Base-by-base conservation (phyloP, 2,797 vertebrate species). In the Botia almorhae region DNA sequence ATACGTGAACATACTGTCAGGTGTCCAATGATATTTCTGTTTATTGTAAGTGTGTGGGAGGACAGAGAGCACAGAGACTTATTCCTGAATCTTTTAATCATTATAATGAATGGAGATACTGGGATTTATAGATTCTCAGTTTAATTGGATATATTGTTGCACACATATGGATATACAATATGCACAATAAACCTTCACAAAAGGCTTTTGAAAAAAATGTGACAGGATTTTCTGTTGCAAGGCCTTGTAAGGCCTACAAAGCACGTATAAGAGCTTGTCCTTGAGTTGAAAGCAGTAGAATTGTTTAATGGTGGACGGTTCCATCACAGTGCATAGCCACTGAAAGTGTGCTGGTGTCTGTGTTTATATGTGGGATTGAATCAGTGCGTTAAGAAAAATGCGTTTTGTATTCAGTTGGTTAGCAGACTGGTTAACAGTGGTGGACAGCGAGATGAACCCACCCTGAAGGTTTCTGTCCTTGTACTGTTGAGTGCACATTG, bases 231-330 rank as follows among this genome's bases (percentile, higher is more conserved):
- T 65, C 17, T 43, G 43, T 39, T 4, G 55, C 17, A 12, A 19
- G 78, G 77, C 72, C 61, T 75, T 83, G 82, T 71, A 69, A 80
- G 71, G 75, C 69, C 61, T 48, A 48, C 56, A 36, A 63, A 79
- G 69, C 56, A 64, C 21, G 56, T 16, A 50, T 51, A 78, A 63
- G 53, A 60, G 50, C 46, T 26, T 65, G 77, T 72, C 72, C 77
- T 80, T 79, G 71, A 79, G 76, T 64, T 23, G 39, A 75, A 36
- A 50, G 56, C 48, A 65, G 65, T n/a, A 64, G 64, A 75, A 75
- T 83, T 50, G 69, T 83, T 79, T 70, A 71, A 75, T 64, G 21
- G 64, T 70, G 71, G 69, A 48, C 55, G 33, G 43, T 10, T 82
- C n/a, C 55, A 36, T 55, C 53, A 74, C 65, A 76, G 61, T 69